Conservation (phyloP, 2,113 vertebrate species). For the Phycodurus eques region DNA sequence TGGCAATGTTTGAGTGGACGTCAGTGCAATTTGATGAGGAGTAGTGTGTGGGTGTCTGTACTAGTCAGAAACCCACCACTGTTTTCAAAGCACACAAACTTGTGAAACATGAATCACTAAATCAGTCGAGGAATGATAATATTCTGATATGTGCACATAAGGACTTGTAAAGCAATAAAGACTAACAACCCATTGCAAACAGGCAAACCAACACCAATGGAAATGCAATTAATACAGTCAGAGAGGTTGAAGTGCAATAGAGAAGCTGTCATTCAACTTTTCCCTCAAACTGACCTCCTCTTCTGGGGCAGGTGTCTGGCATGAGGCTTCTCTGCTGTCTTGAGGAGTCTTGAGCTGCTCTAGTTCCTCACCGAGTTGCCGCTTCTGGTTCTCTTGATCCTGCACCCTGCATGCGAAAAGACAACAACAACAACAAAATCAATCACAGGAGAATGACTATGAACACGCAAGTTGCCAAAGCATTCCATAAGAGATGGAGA, state of each 20-base stretch:
- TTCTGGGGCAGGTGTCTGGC: constrained; percentile 65
- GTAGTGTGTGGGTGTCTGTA: constrained; percentile 44
- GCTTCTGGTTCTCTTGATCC: constrained; percentile 77
- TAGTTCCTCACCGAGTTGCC: constrained; percentile 71
- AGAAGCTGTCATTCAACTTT: neutral
- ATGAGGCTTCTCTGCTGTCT: constrained; percentile 71
- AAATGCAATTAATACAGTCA: too few species aligned
- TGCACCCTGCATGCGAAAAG: constrained; percentile 64
- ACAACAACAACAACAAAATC: neutral
- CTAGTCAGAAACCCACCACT: constrained; percentile 38
- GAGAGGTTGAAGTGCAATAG: neutral
- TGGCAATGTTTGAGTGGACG: constrained; percentile 23
- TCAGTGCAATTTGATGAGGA: constrained; percentile 16
- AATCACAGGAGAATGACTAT: neutral
- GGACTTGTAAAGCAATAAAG: neutral
- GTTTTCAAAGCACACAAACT: constrained; percentile 3
- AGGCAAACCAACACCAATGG: too few species aligned
- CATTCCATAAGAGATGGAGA: constrained; percentile 1
- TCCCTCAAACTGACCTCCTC: constrained; percentile 48
- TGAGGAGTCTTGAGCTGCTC: constrained; percentile 65
- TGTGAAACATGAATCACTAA: neutral
- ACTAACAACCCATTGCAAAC: too few species aligned
- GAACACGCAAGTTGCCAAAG: neutral
- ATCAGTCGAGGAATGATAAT: neutral
- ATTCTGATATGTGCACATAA: neutral